phyloP scores from a whole-genome alignment of 2,797 vertebrate genomes.

The Jordanella pulchra region DNA sequence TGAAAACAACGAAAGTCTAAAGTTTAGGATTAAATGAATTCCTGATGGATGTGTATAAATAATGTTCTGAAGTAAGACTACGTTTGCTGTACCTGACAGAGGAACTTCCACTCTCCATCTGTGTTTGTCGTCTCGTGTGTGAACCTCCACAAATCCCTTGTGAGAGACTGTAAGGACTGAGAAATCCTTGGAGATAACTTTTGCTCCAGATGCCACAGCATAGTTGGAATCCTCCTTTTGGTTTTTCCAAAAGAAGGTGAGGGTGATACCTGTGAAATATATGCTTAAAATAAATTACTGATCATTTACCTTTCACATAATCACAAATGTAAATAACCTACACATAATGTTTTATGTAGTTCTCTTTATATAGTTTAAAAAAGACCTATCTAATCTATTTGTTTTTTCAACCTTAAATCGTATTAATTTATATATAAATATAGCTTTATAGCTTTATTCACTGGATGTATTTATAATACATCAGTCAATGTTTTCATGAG shows the following conservation, averaged over 20 bases:
- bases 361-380: not conserved
- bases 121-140: constrained; percentile 84
- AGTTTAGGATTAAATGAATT: constrained; percentile 42
- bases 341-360: not conserved
- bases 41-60: not conserved
- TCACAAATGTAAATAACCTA: too few species aligned
- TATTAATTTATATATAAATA: too few species aligned
- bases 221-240: constrained; percentile 79
- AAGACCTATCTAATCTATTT: not conserved
- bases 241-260: constrained; percentile 99
- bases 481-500: too few species aligned
- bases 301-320: not conserved
- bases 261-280: constrained; percentile 86
- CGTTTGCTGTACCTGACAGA: constrained; percentile 83
- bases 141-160: constrained; percentile 89
- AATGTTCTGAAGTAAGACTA: constrained; percentile 3
- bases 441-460: too few species aligned
- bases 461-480: too few species aligned
- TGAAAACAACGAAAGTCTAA: constrained; percentile 34
- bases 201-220: constrained; percentile 85
- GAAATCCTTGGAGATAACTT: constrained; percentile 91
- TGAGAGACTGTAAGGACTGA: constrained; percentile 85
- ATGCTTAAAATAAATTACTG: not conserved
- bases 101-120: constrained; percentile 89
- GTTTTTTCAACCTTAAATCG: not conserved